Percentiles rank a stretch among this genome's conserved stretches.
Conservation (phyloP, 2,888 invertebrate species). For the Plebejus argus region DNA sequence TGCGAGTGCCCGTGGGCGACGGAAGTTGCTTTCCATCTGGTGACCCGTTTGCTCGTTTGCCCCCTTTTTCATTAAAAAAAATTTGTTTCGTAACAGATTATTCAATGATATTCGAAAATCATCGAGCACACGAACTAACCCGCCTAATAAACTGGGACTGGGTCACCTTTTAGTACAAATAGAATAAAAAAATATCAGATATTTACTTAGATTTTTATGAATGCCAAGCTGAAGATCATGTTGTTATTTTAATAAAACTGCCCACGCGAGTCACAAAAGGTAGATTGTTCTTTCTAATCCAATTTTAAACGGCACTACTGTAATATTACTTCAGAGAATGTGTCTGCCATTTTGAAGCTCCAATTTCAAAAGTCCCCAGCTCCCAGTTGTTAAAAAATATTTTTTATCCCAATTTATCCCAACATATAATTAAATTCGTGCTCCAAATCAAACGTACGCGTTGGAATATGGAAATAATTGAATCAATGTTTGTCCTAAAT, state of each 20-base stretch:
- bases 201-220: background rate
- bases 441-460: constrained; percentile 20
- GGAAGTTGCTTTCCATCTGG: too few species aligned
- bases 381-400: constrained; percentile 13
- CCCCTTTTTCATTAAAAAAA: too few species aligned
- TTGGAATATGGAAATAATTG: constrained; percentile 24
- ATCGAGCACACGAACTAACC: too few species aligned
- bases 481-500: constrained; percentile 29
- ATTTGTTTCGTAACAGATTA: too few species aligned
- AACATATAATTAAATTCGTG: constrained; percentile 28
- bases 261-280: background rate
- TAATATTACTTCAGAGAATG: background rate
- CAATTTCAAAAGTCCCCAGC: constrained; percentile 1
- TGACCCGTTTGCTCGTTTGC: too few species aligned
- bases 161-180: too few species aligned
- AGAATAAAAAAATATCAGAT: too few species aligned
- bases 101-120: too few species aligned
- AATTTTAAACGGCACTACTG: background rate
- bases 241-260: background rate
- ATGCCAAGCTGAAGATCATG: background rate
- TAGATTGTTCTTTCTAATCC: constrained; percentile 21
- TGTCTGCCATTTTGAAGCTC: constrained; percentile 1
- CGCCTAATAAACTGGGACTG: too few species aligned
- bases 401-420: background rate
- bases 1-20: too few species aligned